Percentiles rank a stretch among this genome's conserved stretches.
phyloP scores from a whole-genome alignment of 2,888 invertebrate genomes.

The Emmelina monodactyla region DNA sequence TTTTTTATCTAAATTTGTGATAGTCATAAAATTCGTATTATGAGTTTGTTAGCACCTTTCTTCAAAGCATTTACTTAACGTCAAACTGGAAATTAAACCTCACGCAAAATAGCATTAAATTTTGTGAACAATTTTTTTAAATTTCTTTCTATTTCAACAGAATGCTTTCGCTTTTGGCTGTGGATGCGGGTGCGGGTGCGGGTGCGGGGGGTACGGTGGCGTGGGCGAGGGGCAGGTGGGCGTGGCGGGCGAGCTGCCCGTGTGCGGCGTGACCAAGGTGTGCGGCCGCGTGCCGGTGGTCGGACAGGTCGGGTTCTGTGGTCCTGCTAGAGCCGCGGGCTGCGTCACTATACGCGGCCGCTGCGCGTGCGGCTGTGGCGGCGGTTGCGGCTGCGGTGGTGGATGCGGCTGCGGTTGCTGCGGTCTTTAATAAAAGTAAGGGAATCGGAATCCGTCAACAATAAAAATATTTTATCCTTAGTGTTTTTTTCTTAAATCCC shows the following conservation, averaged over 20 bases:
- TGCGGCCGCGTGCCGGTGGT: constrained; percentile 25
- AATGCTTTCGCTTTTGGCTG: no score
- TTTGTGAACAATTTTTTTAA: no score
- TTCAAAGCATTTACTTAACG: no score
- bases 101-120: no score
- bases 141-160: no score
- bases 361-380: no score
- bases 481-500: no score
- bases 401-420: neutral
- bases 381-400: neutral
- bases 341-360: neutral
- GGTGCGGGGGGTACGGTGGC: constrained; percentile 13
- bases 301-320: constrained; percentile 24
- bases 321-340: constrained; percentile 23
- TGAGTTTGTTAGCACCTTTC: no score
- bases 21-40: no score
- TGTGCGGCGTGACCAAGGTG: constrained; percentile 21
- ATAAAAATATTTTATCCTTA: constrained; percentile 2
- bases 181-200: neutral
- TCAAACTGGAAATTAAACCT: no score
- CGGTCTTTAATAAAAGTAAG: neutral
- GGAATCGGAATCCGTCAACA: neutral
- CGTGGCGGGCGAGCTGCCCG: constrained; percentile 18
- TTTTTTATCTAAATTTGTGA: no score
- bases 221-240: constrained; percentile 18